phyloP scores from a whole-genome alignment of 2,797 vertebrate species.

The Darevskia nairensis region DNA sequence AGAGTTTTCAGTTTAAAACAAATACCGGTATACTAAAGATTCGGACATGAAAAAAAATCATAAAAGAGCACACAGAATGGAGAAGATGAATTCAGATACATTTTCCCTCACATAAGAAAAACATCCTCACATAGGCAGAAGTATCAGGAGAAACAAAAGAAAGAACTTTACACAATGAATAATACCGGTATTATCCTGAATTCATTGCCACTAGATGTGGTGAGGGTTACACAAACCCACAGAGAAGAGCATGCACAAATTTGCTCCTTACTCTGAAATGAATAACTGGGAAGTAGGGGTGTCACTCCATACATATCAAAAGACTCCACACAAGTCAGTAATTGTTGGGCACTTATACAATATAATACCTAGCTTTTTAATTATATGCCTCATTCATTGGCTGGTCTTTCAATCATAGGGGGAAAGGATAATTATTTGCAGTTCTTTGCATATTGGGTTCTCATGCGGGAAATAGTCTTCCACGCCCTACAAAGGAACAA shows the following conservation, averaged over 20 bases:
- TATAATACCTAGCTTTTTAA: not conserved
- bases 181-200: not conserved
- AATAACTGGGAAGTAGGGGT: not conserved
- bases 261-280: not conserved
- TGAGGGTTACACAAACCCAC: not conserved
- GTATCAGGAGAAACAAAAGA: not conserved
- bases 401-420: not conserved
- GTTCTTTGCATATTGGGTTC: not conserved
- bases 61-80: not conserved
- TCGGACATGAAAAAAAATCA: not conserved
- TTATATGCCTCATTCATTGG: not conserved
- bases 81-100: not conserved
- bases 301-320: not conserved
- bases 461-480: not conserved
- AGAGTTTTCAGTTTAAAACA: not conserved
- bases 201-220: not conserved
- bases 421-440: not conserved
- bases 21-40: not conserved
- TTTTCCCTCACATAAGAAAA: not conserved
- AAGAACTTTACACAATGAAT: not conserved
- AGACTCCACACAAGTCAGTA: not conserved
- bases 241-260: not conserved
- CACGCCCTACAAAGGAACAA: not conserved
- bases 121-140: not conserved
- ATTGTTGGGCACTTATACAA: not conserved